These are phyloP conservation scores for Pterostichus niger DNA, from an alignment of 2,888 invertebrate genomes.

Conservation along the genomic window DNA sequence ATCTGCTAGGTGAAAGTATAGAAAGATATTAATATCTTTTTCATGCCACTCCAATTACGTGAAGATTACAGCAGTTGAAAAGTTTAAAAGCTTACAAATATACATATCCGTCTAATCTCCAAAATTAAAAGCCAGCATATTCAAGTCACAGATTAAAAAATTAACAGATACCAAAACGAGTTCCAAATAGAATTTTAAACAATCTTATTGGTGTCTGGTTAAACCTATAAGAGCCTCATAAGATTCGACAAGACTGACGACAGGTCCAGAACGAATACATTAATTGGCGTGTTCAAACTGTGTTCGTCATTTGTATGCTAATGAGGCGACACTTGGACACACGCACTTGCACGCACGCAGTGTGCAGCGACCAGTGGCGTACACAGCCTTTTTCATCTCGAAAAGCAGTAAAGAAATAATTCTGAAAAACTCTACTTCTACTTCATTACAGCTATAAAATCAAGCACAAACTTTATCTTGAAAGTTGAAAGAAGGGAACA, in stretches of 20 bases:
- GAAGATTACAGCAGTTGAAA: constrained; percentile 3
- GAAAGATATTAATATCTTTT: neutral
- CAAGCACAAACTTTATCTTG: too few relatives aligned
- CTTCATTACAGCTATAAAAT: too few relatives aligned
- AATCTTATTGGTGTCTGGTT: too few relatives aligned
- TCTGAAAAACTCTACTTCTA: too few relatives aligned
- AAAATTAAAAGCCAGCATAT: neutral
- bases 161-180: too few relatives aligned
- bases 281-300: constrained; percentile 52
- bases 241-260: constrained; percentile 6
- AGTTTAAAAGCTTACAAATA: neutral
- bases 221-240: too few relatives aligned
- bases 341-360: too few relatives aligned
- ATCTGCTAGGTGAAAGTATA: constrained; percentile 4
- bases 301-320: constrained; percentile 61
- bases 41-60: neutral
- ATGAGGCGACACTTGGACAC: constrained; percentile 18
- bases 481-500: too few relatives aligned
- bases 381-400: too few relatives aligned
- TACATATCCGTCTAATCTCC: neutral
- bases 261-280: constrained; percentile 41
- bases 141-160: constrained; percentile 3
- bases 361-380: too few relatives aligned
- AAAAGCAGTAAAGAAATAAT: too few relatives aligned
- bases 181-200: too few relatives aligned